Evolutionary conservation across 2,888 invertebrate genomes (phyloP).

Genomic region (Drosophila nigricruria): DNA sequence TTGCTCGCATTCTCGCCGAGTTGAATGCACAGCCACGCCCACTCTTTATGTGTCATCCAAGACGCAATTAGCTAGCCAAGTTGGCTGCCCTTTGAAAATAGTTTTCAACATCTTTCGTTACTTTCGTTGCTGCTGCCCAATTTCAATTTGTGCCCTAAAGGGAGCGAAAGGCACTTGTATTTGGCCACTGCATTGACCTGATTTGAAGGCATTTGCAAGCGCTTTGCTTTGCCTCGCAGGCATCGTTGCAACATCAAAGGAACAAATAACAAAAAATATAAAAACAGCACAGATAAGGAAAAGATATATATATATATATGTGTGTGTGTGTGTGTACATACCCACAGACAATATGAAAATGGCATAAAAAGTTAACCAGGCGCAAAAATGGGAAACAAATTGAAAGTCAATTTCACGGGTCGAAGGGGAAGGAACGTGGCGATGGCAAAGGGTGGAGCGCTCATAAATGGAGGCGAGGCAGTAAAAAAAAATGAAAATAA

Average conservation of each 20-base stretch:
- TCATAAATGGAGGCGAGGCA: slow-evolving; percentile 36
- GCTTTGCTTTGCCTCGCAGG: slow-evolving; percentile 5
- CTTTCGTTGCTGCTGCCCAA: slow-evolving; percentile 25
- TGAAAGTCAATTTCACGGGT: slow-evolving; percentile 72
- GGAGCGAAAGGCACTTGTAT: slow-evolving; percentile 20
- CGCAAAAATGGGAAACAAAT: slow-evolving; percentile 69
- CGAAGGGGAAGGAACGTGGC: not conserved
- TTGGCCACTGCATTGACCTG: slow-evolving; percentile 48
- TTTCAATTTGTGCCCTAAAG: slow-evolving; percentile 34
- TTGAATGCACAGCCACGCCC: slow-evolving; percentile 38
- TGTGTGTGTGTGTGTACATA: not conserved
- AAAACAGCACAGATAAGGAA: not conserved
- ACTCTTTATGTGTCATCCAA: slow-evolving; percentile 27
- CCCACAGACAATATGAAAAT: slow-evolving; percentile 46
- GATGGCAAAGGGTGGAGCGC: not conserved
- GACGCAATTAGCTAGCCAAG: slow-evolving; percentile 46
- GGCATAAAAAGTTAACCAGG: slow-evolving; percentile 62
- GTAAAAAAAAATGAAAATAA: slow-evolving; percentile 32
- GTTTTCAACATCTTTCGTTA: slow-evolving; percentile 21
- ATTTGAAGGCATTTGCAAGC: slow-evolving; percentile 33
- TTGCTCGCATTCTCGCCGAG: slow-evolving; percentile 31
- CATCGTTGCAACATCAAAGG: slow-evolving; percentile 38
- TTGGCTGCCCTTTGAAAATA: slow-evolving; percentile 31
- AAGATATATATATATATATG: not conserved
- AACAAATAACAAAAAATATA: slow-evolving; percentile 1